Percentiles rank a stretch among this genome's conserved stretches.
These are phyloP conservation scores for Petromus typicus DNA, from an alignment of 2,113 vertebrate species.

Conservation along the genomic window DNA sequence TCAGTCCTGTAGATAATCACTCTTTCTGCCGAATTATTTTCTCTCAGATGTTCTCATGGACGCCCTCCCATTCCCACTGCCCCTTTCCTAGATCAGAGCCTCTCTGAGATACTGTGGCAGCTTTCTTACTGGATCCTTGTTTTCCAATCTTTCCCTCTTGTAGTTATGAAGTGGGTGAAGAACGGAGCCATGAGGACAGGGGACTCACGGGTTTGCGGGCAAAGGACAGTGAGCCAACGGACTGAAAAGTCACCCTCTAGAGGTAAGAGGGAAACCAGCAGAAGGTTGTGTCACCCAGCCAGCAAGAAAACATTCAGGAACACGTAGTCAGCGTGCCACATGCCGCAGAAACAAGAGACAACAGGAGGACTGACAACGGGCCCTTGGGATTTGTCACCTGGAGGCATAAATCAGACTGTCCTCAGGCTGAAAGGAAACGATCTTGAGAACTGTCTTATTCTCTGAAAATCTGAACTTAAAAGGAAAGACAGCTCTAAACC, in stretches of 20 bases:
- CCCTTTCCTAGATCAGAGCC: not conserved
- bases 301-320: not conserved
- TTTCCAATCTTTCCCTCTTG: not conserved
- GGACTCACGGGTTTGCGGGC: not conserved
- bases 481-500: not conserved
- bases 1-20: too few species aligned
- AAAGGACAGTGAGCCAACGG: not conserved
- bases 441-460: not conserved
- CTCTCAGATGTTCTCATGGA: not conserved
- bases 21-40: not conserved
- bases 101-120: not conserved
- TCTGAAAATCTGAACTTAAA: not conserved
- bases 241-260: constrained; percentile 42
- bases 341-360: not conserved
- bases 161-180: constrained; percentile 50
- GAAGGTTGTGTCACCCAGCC: not conserved
- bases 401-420: not conserved
- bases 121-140: not conserved
- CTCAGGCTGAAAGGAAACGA: not conserved
- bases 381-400: not conserved
- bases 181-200: not conserved
- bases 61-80: not conserved
- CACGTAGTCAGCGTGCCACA: not conserved
- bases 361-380: not conserved
- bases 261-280: constrained; percentile 59